Evolutionary conservation across 1,140 invertebrate species (phyloP).

Genomic region (Bombus waltoni): DNA sequence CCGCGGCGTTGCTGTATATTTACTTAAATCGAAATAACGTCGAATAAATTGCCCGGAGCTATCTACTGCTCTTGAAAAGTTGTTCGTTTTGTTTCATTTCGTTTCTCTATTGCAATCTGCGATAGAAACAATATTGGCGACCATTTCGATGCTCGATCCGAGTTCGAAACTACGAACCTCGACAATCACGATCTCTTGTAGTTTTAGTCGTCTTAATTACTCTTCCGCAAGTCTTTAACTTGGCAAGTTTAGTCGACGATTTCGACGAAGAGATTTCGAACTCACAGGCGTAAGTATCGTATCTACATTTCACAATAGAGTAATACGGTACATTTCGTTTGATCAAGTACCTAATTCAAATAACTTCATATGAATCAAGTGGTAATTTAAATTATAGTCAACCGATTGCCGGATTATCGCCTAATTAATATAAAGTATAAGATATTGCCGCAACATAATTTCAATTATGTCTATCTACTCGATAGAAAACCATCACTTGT

Average conservation of each 20-base stretch:
- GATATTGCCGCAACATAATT: too few species aligned
- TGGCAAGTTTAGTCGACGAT: constrained; percentile 14
- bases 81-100: constrained; percentile 27
- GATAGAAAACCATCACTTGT: too few species aligned
- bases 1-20: background rate
- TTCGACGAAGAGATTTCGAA: background rate
- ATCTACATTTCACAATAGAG: too few species aligned
- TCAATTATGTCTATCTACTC: too few species aligned
- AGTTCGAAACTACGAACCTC: constrained; percentile 1
- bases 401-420: too few species aligned
- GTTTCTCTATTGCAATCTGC: background rate
- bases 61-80: constrained; percentile 51
- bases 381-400: too few species aligned
- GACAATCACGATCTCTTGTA: constrained; percentile 14
- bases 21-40: constrained; percentile 33
- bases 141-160: constrained; percentile 9
- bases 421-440: too few species aligned
- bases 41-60: constrained; percentile 25
- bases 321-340: too few species aligned
- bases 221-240: background rate
- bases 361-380: too few species aligned
- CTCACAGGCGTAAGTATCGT: too few species aligned
- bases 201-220: background rate
- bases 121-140: background rate
- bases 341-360: too few species aligned